Conservation (phyloP, 2,113 vertebrate species). For the Dermatemys mawii region DNA sequence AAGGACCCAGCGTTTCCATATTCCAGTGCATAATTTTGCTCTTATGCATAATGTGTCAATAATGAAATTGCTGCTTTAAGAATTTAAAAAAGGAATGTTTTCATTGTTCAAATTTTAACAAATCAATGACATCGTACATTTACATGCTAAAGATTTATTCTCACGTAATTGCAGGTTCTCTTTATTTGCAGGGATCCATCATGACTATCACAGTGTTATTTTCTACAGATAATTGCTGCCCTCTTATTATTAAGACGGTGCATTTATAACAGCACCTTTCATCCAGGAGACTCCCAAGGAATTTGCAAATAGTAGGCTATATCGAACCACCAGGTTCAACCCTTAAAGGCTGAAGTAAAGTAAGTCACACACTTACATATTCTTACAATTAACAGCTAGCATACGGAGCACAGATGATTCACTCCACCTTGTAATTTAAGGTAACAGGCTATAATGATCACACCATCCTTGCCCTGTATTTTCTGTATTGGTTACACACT, state of each 20-base stretch:
- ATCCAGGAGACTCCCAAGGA: not conserved
- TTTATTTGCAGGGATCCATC: not conserved
- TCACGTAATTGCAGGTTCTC: not conserved
- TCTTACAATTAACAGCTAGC: not conserved
- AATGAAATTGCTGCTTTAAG: not conserved
- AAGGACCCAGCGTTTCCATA: not conserved
- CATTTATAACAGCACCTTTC: not conserved
- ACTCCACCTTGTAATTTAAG: not conserved
- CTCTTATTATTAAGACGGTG: not conserved
- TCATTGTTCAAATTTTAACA: not conserved
- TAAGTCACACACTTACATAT: not conserved
- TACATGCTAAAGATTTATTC: not conserved
- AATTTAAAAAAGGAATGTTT: not conserved
- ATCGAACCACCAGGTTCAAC: not conserved
- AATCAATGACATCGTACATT: not conserved
- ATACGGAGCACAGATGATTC: not conserved
- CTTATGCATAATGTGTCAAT: not conserved
- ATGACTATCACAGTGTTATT: not conserved
- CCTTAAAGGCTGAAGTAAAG: not conserved
- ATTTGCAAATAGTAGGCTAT: not conserved
- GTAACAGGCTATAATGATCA: not conserved
- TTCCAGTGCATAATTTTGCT: not conserved
- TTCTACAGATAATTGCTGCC: not conserved
- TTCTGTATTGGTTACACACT: accelerated
- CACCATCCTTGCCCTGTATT: no score